Evolutionary conservation across 2,797 vertebrate genomes (phyloP), one percentile per base, ranked within the genome.

Genomic region (Alauda arvensis): DNA sequence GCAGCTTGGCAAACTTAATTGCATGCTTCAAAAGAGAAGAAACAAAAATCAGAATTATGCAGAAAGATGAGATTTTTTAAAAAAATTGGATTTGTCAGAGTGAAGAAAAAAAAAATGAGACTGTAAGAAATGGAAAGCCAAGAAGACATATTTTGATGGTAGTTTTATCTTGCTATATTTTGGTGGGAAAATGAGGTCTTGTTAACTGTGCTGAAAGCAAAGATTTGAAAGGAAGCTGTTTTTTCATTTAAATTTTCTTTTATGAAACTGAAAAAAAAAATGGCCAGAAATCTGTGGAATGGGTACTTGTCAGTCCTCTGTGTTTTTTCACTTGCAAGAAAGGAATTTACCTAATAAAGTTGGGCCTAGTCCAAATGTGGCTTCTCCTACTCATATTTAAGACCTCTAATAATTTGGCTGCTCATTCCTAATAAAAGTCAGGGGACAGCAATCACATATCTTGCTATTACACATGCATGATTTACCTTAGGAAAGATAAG

Each of bases 401-500:
- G 39, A 63, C 49, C 14, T 69, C 6, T 48, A 87, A 77, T 83
- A 83, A 83, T 81, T 89, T 89, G 65, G 9, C 39, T 74, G 49
- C 52, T 78, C 8, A 31, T 77, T 76, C 40, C 59, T 80, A 43
- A 43, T 77, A 68, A 72, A 93, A 85, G 85, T 68, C 31, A 43
- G 18, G 43, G 53, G 43, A 75, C 26, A 82, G 33, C 16, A 87
- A 77, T 86, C 65, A 55, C 12, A 5, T 77, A 83, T 80, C 82
- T 88, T 88, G 18, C 15, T 82, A 74, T 84, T 87, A 88, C 49
- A 75, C 33, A 77, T 52, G 55, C 68, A 71, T 65, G 63, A 82
- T 88, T 91, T 89, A 93, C 78, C 48, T 70, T 48, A 75, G 66
- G 48, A 85, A 86, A 92, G 59, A 88, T 90, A 83, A 87, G 66